A percentile compares a stretch with the other conserved stretches of the same genome.
phyloP scores from a whole-genome alignment of 35 echinoderm and acorn worm genomes.

The Ophiothrix spiculata region DNA sequence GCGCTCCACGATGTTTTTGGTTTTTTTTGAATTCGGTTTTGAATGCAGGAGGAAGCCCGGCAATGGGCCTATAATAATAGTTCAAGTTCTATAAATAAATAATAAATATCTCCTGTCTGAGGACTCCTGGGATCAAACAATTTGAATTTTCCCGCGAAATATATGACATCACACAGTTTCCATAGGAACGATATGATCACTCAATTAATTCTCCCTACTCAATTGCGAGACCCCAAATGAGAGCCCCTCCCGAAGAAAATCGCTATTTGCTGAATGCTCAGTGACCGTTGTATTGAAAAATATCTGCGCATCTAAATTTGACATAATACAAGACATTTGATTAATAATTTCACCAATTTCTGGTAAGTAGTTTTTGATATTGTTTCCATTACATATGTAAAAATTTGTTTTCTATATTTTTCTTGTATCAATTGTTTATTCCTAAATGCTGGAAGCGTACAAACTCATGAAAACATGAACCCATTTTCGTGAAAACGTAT shows the following conservation, averaged over 20 bases:
- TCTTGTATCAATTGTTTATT: neutral
- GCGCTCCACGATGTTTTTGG: too few species aligned
- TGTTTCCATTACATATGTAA: neutral
- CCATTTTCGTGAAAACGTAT: constrained; percentile 1
- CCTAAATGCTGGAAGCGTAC: neutral
- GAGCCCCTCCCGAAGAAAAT: constrained; percentile 29
- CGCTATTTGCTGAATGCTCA: constrained; percentile 40
- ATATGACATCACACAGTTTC: neutral
- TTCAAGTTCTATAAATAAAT: too few species aligned
- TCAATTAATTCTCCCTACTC: constrained; percentile 40
- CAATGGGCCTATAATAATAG: too few species aligned
- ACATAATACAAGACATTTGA: constrained; percentile 7
- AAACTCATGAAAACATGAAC: neutral
- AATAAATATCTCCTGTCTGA: too few species aligned
- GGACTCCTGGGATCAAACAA: neutral
- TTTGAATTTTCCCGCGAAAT: neutral
- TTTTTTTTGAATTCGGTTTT: too few species aligned
- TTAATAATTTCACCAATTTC: neutral
- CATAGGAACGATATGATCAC: constrained; percentile 18
- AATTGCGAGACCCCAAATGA: constrained; percentile 36
- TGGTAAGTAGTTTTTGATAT: constrained; percentile 33
- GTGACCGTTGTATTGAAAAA: constrained; percentile 34
- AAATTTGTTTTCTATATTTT: neutral
- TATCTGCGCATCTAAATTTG: constrained; percentile 47
- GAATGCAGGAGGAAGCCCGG: too few species aligned